Conservation (phyloP, 2,113 vertebrate genomes). For the Rhinoptilus africanus region DNA sequence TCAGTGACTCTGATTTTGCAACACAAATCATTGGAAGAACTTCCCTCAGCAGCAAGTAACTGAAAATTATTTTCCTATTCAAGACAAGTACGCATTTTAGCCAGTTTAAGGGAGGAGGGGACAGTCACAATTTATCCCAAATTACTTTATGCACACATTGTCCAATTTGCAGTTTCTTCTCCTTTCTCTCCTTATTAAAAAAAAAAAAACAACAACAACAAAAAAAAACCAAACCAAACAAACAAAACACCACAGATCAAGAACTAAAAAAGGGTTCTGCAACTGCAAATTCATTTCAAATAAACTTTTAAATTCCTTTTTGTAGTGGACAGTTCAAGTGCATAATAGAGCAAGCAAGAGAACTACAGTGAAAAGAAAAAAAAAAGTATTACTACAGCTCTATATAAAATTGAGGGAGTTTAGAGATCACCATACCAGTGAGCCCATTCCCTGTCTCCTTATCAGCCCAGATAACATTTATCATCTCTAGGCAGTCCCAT, state of each 20-base stretch:
- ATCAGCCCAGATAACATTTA: neutral
- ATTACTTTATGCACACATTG: neutral
- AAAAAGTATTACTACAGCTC: neutral
- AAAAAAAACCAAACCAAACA: neutral
- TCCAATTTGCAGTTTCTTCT: neutral
- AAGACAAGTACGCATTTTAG: neutral
- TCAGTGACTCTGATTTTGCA: neutral
- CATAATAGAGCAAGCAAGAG: neutral
- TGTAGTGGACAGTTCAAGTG: neutral
- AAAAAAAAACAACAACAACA: neutral
- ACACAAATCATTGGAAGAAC: neutral
- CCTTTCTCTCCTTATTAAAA: neutral
- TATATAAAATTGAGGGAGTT: neutral
- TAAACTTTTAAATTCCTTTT: neutral
- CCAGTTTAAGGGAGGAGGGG: neutral
- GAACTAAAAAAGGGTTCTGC: neutral
- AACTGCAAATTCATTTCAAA: neutral
- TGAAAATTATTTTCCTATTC: neutral
- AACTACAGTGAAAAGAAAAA: neutral
- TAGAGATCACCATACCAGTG: neutral
- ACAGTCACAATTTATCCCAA: neutral
- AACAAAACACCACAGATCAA: neutral
- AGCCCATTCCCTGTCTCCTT: neutral
- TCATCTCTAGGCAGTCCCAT: neutral
- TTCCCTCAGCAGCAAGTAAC: conserved; percentile 3